These are phyloP conservation scores for Eubasilissa splendida DNA, from an alignment of 2,888 invertebrate species.

Conservation along the genomic window DNA sequence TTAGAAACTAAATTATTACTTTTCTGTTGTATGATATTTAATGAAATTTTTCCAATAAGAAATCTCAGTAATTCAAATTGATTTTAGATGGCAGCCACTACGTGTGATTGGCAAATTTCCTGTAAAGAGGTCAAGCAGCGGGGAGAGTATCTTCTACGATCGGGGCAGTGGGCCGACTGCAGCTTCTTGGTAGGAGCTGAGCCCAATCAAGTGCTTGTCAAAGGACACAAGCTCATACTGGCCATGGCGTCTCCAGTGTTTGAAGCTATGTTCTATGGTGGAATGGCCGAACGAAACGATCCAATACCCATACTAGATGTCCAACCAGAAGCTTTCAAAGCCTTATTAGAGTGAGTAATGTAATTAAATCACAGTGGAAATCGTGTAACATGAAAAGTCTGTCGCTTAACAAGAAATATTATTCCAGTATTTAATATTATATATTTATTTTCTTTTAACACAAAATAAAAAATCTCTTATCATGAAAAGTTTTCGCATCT, in stretches of 20 bases:
- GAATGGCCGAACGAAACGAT: slow-evolving; percentile 84
- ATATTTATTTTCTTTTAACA: too few species aligned
- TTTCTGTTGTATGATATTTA: too few species aligned
- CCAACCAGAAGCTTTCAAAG: slow-evolving; percentile 88
- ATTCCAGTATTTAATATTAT: too few species aligned
- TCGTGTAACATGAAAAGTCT: too few species aligned
- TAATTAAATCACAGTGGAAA: too few species aligned
- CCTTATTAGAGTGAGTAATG: slow-evolving; percentile 79
- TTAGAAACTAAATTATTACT: too few species aligned
- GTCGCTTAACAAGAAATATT: too few species aligned
- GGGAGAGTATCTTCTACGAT: slow-evolving; percentile 82
- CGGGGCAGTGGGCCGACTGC: slow-evolving; percentile 88
- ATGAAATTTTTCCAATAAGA: too few species aligned
- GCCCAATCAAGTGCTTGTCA: slow-evolving; percentile 81
- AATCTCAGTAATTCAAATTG: background rate
- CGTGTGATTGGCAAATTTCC: slow-evolving; percentile 84
- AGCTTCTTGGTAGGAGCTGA: slow-evolving; percentile 86
- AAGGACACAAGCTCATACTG: slow-evolving; percentile 85
- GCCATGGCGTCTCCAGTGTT: slow-evolving; percentile 93
- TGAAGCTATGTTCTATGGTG: slow-evolving; percentile 90
- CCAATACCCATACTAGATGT: slow-evolving; percentile 88
- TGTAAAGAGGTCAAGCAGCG: slow-evolving; percentile 81
- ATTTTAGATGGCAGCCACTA: slow-evolving; percentile 70
- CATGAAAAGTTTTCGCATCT: too few species aligned
- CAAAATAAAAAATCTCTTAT: too few species aligned